These are phyloP conservation scores for Fistularia commersonii DNA, from an alignment of 2,797 vertebrate species.

Conservation along the genomic window DNA sequence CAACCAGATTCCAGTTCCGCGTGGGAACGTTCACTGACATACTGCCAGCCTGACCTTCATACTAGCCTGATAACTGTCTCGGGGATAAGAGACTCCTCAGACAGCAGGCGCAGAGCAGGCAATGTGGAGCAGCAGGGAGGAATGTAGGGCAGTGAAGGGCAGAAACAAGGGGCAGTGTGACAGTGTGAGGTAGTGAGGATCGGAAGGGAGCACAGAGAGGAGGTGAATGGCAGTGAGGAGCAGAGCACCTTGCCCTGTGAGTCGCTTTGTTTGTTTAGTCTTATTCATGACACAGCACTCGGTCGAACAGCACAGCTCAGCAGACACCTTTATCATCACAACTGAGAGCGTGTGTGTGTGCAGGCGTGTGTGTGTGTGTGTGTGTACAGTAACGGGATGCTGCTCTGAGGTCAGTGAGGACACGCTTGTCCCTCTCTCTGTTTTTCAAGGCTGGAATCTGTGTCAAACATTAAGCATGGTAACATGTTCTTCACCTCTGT, in stretches of 20 bases:
- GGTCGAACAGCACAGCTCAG: conserved; percentile 52
- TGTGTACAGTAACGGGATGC: too few relatives aligned
- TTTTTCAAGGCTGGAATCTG: too few relatives aligned
- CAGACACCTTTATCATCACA: conserved; percentile 52
- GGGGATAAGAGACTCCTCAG: conserved; percentile 12
- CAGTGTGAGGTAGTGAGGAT: too few relatives aligned
- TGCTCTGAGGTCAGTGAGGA: conserved; percentile 5
- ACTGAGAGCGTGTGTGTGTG: not conserved
- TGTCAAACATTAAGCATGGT: too few relatives aligned
- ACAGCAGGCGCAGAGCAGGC: too few relatives aligned
- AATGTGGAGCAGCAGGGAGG: too few relatives aligned
- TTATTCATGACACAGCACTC: conserved; percentile 49
- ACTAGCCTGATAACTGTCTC: conserved; percentile 47
- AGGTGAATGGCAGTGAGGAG: not conserved
- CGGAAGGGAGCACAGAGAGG: too few relatives aligned
- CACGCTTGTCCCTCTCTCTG: not conserved
- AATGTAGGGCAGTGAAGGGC: too few relatives aligned
- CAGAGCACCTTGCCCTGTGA: not conserved
- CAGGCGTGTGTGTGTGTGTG: too few relatives aligned
- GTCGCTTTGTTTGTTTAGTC: conserved; percentile 35
- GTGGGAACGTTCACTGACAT: conserved; percentile 10
- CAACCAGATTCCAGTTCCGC: conserved; percentile 31
- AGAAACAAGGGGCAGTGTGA: too few relatives aligned
- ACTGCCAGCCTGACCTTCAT: conserved; percentile 38
- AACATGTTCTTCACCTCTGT: too few relatives aligned